Evolutionary conservation across 2,797 vertebrate species (phyloP), one percentile per base, ranked within the genome.

Genomic region (Halcyon leucocephala): DNA sequence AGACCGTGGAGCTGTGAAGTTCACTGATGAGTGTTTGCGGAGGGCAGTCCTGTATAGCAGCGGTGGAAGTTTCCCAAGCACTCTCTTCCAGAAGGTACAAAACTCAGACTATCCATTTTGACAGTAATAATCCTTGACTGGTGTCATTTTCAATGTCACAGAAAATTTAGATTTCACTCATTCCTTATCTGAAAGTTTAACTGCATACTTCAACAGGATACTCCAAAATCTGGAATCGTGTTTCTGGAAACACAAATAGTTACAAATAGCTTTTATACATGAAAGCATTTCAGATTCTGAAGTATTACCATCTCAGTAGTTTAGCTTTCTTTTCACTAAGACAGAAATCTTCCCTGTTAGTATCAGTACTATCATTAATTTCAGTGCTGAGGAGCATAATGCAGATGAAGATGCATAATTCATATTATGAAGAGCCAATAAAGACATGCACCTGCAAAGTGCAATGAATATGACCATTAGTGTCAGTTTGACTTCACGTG

Each of bases 31-130:
- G 48, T 35, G 61, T 77, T 84, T 90, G 54, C 71, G 83, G 70
- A 95, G 92, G 91, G 76, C 95, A 96, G 55, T 24, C 49, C 52
- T 46, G 69, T 35, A 77, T 3, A 89, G 64, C 85, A 87, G 72
- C 8, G 2, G 66, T 37, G 52, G 60, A 95, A 87, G 71, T 87
- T 82, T 83, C 83, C 64, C 9, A 28, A 77, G 44, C 61, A 20
- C 49, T 79, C 62, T 79, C 33, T 78, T 85, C 44, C 82, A 57
- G n/a, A 71, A 20, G 65, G 29, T 81, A 71, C 54, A 71, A 71
- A 71, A 95, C 86, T 73, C 70, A 89, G 39, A 80, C 52, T 62
- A 61, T 26, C 48, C 14, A 3, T 82, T 94, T 84, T 35, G 26
- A 41, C 74, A 91, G 6, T 57, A 60, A 90, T 25, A 81, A 89